These are phyloP conservation scores for Silurus lanzhouensis DNA, from an alignment of 2,797 vertebrate genomes.

Conservation along the genomic window DNA sequence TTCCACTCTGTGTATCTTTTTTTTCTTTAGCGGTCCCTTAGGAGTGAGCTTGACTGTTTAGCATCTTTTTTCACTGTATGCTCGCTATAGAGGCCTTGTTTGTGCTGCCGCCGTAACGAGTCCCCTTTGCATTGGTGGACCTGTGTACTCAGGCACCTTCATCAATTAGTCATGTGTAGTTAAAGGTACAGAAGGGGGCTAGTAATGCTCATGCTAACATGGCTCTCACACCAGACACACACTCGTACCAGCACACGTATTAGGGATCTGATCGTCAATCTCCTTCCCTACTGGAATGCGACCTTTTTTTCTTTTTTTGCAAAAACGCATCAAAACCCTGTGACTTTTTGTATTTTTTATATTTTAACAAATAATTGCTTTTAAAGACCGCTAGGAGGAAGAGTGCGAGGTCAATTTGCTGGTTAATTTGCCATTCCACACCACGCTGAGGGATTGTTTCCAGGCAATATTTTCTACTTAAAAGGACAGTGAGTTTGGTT, in stretches of 20 bases:
- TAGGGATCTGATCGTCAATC: slow-evolving; percentile 33
- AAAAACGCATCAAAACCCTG: slow-evolving; percentile 36
- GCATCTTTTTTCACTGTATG: slow-evolving; percentile 80
- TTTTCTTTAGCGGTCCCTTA: slow-evolving; percentile 69
- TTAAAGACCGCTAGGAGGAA: slow-evolving; percentile 20
- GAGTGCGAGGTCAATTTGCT: slow-evolving; percentile 20
- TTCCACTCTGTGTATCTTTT: slow-evolving; percentile 65
- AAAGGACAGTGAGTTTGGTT: slow-evolving; percentile 30
- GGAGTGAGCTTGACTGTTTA: slow-evolving; percentile 77
- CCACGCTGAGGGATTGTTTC: slow-evolving; percentile 16
- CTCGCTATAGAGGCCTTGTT: slow-evolving; percentile 80
- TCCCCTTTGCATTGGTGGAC: slow-evolving; percentile 81
- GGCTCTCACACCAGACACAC: background rate
- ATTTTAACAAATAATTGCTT: slow-evolving; percentile 29
- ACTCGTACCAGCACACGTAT: slow-evolving; percentile 16
- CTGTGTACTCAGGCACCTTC: slow-evolving; percentile 75
- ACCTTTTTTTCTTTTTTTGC: background rate
- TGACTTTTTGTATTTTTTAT: slow-evolving; percentile 2
- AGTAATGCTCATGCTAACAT: slow-evolving; percentile 1
- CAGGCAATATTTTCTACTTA: slow-evolving; percentile 20
- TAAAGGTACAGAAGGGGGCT: slow-evolving; percentile 72
- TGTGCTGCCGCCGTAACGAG: slow-evolving; percentile 80
- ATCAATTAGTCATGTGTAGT: slow-evolving; percentile 83
- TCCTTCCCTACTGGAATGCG: slow-evolving; percentile 33
- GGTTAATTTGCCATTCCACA: slow-evolving; percentile 27